phyloP scores from a whole-genome alignment of 2,113 vertebrate genomes.

The Thunnus thynnus region DNA sequence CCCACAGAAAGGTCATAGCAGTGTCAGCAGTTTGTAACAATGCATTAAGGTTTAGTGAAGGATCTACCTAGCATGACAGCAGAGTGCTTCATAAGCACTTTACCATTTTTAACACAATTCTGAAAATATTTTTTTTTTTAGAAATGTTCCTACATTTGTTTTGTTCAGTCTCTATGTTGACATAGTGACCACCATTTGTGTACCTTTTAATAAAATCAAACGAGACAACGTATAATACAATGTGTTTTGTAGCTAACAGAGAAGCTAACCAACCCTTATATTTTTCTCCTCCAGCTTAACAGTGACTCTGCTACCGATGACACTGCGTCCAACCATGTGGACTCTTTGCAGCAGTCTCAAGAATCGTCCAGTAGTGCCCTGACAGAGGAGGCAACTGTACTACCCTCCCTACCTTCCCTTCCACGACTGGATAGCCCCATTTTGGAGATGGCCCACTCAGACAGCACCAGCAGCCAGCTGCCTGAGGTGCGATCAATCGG shows the following conservation, averaged over 20 bases:
- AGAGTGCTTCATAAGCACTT: neutral
- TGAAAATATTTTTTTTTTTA: too few relatives aligned
- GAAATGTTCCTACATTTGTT: too few relatives aligned
- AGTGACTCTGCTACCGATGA: conserved; percentile 91
- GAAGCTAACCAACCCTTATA: neutral
- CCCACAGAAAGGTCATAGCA: neutral
- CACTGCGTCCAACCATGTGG: conserved; percentile 89
- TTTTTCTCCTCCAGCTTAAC: conserved; percentile 86
- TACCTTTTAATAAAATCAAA: neutral
- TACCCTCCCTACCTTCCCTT: conserved; percentile 79
- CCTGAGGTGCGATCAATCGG: conserved; percentile 97
- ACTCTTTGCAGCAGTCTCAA: conserved; percentile 91
- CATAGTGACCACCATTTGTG: neutral
- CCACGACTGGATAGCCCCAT: conserved; percentile 90
- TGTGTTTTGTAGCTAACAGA: neutral
- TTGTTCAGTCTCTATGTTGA: neutral
- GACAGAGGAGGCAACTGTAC: conserved; percentile 89
- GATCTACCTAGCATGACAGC: neutral
- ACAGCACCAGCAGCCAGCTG: conserved; percentile 97
- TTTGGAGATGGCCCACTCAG: conserved; percentile 93
- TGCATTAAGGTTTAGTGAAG: neutral
- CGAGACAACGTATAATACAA: neutral
- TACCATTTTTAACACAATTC: too few relatives aligned
- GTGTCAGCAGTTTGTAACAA: neutral
- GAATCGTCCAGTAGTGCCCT: conserved; percentile 92